Percentiles rank a stretch among this genome's conserved stretches.
Conservation (phyloP, 2,113 vertebrate genomes). For the Spheniscus mendiculus region DNA sequence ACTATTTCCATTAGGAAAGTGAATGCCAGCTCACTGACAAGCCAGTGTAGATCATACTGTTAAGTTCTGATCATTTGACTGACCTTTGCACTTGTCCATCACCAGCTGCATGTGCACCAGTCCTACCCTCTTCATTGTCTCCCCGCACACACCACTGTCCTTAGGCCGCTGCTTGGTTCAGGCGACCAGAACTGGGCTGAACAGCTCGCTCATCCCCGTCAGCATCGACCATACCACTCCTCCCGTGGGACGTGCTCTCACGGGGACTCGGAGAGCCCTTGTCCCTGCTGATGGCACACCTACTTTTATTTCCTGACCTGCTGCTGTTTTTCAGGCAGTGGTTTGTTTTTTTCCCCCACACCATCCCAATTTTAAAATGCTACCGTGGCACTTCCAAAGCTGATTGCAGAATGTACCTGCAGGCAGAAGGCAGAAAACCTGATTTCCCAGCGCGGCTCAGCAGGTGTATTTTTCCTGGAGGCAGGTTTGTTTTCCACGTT, state of each 20-base stretch:
- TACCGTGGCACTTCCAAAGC: background rate
- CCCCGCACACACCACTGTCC: fast-evolving
- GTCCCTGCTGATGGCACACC: background rate
- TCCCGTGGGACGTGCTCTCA: background rate
- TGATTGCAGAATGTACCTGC: background rate
- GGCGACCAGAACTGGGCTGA: background rate
- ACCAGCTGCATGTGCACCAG: background rate
- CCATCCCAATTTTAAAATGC: background rate
- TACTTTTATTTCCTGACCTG: too few species aligned
- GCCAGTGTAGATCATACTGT: background rate
- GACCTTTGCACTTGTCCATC: background rate
- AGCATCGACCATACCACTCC: background rate
- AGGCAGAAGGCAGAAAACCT: background rate
- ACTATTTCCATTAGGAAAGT: background rate
- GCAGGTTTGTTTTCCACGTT: background rate
- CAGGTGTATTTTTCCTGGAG: background rate
- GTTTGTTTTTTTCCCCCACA: background rate
- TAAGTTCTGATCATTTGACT: background rate
- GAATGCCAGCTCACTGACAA: background rate
- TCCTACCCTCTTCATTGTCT: background rate
- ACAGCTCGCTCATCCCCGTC: background rate
- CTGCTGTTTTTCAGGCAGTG: background rate
- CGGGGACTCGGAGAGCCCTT: background rate
- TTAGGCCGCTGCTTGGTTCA: background rate
- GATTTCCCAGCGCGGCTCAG: fast-evolving